These are phyloP conservation scores for Antechinus flavipes DNA, from an alignment of 2,113 vertebrate species.

Conservation along the genomic window DNA sequence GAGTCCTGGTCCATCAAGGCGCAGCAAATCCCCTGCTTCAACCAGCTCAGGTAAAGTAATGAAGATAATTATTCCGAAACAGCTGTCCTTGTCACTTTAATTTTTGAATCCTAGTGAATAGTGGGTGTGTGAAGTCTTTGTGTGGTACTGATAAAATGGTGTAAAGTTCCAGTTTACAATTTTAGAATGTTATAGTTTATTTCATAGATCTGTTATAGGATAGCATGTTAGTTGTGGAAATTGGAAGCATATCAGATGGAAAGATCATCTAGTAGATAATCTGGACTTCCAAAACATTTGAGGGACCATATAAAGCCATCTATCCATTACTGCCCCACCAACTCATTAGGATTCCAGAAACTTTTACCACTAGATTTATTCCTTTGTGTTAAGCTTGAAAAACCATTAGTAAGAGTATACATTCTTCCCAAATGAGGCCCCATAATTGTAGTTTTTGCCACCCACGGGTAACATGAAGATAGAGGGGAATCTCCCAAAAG, in stretches of 20 bases:
- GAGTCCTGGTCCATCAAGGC: conserved; percentile 90
- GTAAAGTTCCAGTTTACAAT: conserved; percentile 47
- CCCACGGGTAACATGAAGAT: neutral
- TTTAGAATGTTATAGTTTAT: conserved; percentile 55
- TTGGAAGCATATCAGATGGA: neutral
- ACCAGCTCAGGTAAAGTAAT: conserved; percentile 91
- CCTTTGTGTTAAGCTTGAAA: neutral
- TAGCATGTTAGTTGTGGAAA: neutral
- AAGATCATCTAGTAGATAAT: neutral
- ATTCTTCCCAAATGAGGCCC: neutral
- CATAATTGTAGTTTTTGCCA: neutral
- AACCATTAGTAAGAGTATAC: neutral
- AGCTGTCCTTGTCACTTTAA: neutral
- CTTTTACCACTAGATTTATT: neutral
- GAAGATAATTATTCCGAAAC: neutral
- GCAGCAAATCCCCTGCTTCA: conserved; percentile 98
- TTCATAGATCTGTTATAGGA: neutral
- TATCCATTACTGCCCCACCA: neutral
- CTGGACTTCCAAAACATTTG: neutral
- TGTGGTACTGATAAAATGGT: neutral
- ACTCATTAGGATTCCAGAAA: neutral
- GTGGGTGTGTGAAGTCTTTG: conserved; percentile 30
- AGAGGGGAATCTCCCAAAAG: neutral
- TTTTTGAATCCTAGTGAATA: neutral
- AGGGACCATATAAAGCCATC: neutral